Evolutionary conservation across 64 coral and sea anemone genomes (phyloP).

Genomic region (Porites australiensis): DNA sequence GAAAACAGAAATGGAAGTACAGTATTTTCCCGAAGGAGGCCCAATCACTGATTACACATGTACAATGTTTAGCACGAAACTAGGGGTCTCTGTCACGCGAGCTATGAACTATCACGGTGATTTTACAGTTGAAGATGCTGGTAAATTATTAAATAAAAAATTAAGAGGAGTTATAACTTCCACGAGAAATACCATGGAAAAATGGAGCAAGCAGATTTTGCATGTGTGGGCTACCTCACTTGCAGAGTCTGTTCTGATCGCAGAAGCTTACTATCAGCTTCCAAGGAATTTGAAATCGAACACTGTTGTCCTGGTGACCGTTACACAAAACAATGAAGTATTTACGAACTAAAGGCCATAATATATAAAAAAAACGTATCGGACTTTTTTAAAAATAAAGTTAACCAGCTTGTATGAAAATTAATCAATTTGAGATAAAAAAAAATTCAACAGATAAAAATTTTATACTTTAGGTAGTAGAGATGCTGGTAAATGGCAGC

Average conservation of each 20-base stretch:
- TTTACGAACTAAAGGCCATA: constrained; percentile 43
- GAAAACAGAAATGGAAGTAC: constrained; percentile 86
- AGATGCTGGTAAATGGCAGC: too few species aligned
- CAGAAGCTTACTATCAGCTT: constrained; percentile 49
- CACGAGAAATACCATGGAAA: constrained; percentile 80
- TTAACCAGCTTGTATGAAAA: too few species aligned
- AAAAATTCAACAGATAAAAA: too few species aligned
- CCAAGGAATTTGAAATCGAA: constrained; percentile 69
- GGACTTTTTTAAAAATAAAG: too few species aligned
- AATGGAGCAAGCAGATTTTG: constrained; percentile 91
- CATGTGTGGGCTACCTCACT: constrained; percentile 84
- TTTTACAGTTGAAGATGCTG: constrained; percentile 79
- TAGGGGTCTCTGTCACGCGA: constrained; percentile 89
- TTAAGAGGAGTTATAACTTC: constrained; percentile 78
- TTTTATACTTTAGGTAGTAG: too few species aligned
- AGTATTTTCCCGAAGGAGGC: constrained; percentile 85
- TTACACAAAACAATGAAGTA: constrained; percentile 76
- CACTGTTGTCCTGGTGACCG: constrained; percentile 83
- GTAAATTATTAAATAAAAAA: constrained; percentile 73
- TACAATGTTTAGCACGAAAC: constrained; percentile 70
- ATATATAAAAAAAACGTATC: too few species aligned
- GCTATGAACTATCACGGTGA: constrained; percentile 90
- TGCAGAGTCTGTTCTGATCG: constrained; percentile 42
- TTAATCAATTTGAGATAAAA: too few species aligned
- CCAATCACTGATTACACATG: constrained; percentile 91